Base-by-base conservation (phyloP, 92 coral and sea anemone genomes). In the Zoanthus gigantus region DNA sequence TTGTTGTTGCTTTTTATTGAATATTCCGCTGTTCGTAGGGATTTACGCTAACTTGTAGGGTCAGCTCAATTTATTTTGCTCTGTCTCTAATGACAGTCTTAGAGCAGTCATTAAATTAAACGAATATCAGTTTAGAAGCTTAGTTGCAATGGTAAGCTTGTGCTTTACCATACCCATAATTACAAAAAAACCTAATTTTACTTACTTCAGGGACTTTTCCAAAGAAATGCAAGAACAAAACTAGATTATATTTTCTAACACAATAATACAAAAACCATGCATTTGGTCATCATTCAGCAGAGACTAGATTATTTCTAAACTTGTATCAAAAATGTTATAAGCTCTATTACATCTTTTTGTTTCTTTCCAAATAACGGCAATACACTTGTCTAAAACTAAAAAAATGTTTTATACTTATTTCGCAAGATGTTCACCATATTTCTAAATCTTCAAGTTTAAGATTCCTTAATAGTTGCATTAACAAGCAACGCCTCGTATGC, bases 1-100 rank as follows among this genome's bases (percentile, higher is more conserved):
- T 6, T 66, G 61, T 81, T 53, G 12, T 46, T 11, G 56, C 42
- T 47, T 81, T 81, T 81, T 66, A 81, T 81, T 81, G 45, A 47
- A 2, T 30, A 45, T 46, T 66, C 47, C 17, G 8, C 71, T 74
- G 60, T 57, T 34, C 46, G 23, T 46, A 9, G 45, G 57, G 42
- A 56, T 30, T 10, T 46, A 81, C 45, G 58, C 45, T 46, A 81
- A 65, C 47, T 45, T 45, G 63, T 1, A 61, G 30, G 31, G 34
- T 77, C 83, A 56, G 83, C 83, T 31, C 18, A 77, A 13, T 60
- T 60, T 60, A 7, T 50, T 50, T 50, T 50, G 56, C 56, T 50
- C 12, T 7, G 56, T 50, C 56, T 50, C 56, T 3, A 7, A 7
- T 7, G 12, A 50, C 1, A 50, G 56, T 11, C 9, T 7, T 50